Percentiles rank a stretch among this genome's conserved stretches.
These are phyloP conservation scores for Capitulum mitella DNA, from an alignment of 2,888 invertebrate genomes.

Conservation along the genomic window DNA sequence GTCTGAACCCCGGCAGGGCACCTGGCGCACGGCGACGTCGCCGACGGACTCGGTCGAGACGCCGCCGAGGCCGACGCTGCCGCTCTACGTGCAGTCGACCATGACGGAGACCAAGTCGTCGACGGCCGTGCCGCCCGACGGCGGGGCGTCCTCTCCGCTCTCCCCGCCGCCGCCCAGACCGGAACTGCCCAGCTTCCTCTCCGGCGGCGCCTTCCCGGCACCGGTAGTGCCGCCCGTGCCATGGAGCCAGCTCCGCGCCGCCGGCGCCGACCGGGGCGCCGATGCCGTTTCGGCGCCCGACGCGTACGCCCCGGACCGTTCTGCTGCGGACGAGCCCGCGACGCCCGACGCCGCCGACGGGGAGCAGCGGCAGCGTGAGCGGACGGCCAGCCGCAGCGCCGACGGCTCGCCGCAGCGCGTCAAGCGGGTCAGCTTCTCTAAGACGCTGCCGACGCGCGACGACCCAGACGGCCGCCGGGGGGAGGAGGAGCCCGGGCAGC, in stretches of 20 bases:
- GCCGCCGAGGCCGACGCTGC: background rate
- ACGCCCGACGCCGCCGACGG: background rate
- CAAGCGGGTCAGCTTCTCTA: constrained; percentile 7
- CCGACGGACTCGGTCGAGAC: too few species aligned
- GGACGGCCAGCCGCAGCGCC: background rate
- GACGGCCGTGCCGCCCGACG: background rate
- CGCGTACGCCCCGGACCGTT: background rate
- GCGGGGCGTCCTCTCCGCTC: background rate
- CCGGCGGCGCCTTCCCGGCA: background rate
- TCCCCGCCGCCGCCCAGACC: background rate
- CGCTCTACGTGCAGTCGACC: background rate
- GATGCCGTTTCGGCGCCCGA: background rate
- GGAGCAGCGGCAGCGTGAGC: background rate
- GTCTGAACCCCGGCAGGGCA: too few species aligned
- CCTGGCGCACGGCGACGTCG: too few species aligned
- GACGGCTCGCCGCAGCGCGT: background rate
- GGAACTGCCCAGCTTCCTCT: background rate
- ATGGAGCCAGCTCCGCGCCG: background rate
- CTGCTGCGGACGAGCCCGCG: background rate
- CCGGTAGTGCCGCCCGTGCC: background rate
- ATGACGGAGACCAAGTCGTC: background rate
- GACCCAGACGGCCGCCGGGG: too few species aligned
- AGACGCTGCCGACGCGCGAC: background rate
- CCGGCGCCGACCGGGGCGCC: background rate
- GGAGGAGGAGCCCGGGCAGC: too few species aligned